Base-by-base conservation (phyloP, 2,888 invertebrate genomes). In the Carterocephalus palaemon region DNA sequence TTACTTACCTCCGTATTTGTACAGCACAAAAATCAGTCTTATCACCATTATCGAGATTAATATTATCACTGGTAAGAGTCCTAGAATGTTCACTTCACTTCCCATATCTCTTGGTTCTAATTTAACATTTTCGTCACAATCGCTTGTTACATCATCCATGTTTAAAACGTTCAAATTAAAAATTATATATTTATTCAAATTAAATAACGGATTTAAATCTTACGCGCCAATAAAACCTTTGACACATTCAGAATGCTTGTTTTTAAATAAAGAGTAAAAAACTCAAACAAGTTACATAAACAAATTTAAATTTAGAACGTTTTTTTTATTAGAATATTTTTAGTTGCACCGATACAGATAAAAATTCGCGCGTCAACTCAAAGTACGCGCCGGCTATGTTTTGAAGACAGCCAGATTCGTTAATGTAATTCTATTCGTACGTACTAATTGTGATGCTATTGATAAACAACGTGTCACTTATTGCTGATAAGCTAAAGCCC, bases 21-120 rank as follows among this genome's bases (percentile, higher is more conserved):
- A 79, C 0, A 81, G 32, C 0, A 78, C 65, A 63, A 76, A 81
- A 3, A 79, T 63, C 46, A 80, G 65, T 54, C 78, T 70, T 33
- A 73, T 46, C 4, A 83, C 60, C 15, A 81, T 66, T 0, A 81
- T 63, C 1, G 75, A 47, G 13, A 79, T 53, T 20, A 82, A 57
- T 33, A 80, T 48, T 28, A 80, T 65, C 54, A 81, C 63, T 1
- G 82, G 82, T 26, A 79, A 46, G 1, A 82, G 49, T 52, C 67
- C 63, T 19, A 61, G 51, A 10, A 61, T 48, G 39, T 45, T 57
- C 5, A 34, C 23, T 23, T 52, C 52, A 12, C 46, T 31, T 4
- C 48, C 47, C 39, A 49, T 49, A 17, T 28, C 32, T 16, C n/a
- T 26, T 15, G 42, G 17, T 13, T 26, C 33, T 5, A 33, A 5